phyloP scores from a whole-genome alignment of 2,797 vertebrate species.

The Brachymystax lenok region DNA sequence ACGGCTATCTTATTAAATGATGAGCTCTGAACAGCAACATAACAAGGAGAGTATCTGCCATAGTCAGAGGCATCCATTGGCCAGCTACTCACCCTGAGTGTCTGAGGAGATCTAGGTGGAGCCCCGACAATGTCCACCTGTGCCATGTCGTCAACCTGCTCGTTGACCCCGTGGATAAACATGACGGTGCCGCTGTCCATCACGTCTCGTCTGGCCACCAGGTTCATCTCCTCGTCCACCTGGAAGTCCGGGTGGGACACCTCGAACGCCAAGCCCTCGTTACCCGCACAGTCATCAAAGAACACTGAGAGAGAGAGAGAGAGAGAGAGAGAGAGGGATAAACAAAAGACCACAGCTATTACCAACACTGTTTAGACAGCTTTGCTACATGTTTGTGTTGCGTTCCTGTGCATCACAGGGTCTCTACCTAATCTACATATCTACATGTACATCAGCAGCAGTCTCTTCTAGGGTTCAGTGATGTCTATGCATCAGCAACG shows the following conservation, averaged over 20 bases:
- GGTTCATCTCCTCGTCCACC: slow-evolving; percentile 79
- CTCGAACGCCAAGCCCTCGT: slow-evolving; percentile 82
- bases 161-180: slow-evolving; percentile 81
- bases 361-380: background rate
- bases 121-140: slow-evolving; percentile 80
- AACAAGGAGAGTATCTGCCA: background rate
- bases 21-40: background rate
- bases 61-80: background rate
- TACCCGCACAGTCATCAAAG: slow-evolving; percentile 92
- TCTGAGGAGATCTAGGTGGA: slow-evolving; percentile 61
- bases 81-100: slow-evolving; percentile 79
- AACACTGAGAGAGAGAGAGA: slow-evolving; percentile 72
- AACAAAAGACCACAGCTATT: background rate
- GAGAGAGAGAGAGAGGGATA: too few relatives aligned
- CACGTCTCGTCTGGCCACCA: slow-evolving; percentile 80
- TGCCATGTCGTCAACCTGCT: slow-evolving; percentile 83
- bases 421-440: background rate
- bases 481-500: background rate
- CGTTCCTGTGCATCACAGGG: background rate
- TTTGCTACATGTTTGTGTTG: background rate
- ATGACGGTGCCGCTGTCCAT: slow-evolving; percentile 71
- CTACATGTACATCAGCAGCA: background rate
- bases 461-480: background rate
- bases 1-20: too few relatives aligned
- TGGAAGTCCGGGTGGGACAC: slow-evolving; percentile 87